Evolutionary conservation across 2,113 vertebrate species (phyloP).

Genomic region (Oreochromis spilurus): DNA sequence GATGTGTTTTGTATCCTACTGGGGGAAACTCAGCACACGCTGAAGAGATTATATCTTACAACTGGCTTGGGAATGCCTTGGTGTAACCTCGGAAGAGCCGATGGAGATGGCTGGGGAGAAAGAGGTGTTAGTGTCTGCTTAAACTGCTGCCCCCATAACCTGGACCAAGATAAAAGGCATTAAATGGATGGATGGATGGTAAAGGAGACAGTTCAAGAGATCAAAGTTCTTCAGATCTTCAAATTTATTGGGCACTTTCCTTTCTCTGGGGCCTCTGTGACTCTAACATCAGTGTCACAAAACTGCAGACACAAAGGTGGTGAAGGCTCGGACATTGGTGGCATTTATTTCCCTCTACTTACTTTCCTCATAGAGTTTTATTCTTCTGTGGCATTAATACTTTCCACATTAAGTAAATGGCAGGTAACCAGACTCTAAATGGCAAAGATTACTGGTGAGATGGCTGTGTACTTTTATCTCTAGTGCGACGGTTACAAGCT

Average conservation of each 20-base stretch:
- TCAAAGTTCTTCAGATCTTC: not conserved
- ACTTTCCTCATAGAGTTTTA: not conserved
- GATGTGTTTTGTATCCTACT: not conserved
- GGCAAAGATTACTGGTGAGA: not conserved
- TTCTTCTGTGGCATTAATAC: slow-evolving; percentile 10
- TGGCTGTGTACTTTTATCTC: not conserved
- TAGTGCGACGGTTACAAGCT: not conserved
- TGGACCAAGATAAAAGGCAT: not conserved
- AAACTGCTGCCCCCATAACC: not conserved
- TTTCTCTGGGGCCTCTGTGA: not conserved
- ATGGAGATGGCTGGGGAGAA: not conserved
- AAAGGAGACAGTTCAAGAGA: not conserved
- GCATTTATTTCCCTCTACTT: not conserved
- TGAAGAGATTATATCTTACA: not conserved
- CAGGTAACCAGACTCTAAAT: not conserved
- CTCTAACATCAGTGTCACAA: not conserved
- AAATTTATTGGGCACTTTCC: slow-evolving; percentile 15
- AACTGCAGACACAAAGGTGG: not conserved
- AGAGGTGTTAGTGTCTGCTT: not conserved
- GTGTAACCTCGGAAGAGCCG: not conserved
- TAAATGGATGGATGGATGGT: not conserved
- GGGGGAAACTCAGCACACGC: not conserved
- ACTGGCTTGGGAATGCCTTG: not conserved
- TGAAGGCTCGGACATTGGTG: not conserved
- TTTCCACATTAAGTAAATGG: not conserved